phyloP scores from a whole-genome alignment of 2,113 vertebrate species.

The Notothenia coriiceps region DNA sequence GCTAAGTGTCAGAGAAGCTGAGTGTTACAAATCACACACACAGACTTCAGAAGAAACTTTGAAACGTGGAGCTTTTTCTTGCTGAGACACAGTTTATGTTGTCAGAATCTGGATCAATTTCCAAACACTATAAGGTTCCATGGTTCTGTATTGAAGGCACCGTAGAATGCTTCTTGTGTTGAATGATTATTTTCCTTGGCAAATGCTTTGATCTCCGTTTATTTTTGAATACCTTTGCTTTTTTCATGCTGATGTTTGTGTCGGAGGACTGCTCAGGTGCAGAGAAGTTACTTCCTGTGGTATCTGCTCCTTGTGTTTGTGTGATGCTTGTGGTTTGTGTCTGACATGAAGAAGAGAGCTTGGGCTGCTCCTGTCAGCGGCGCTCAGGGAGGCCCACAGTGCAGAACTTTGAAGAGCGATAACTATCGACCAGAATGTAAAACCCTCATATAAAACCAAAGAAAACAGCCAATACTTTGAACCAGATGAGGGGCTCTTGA shows the following conservation, averaged over 20 bases:
- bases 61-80: not conserved
- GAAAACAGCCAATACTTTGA: constrained; percentile 59
- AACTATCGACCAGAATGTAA: constrained; percentile 54
- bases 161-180: not conserved
- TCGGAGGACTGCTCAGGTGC: constrained; percentile 28
- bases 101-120: not conserved
- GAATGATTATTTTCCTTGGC: not conserved
- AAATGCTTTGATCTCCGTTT: not conserved
- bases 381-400: constrained; percentile 32
- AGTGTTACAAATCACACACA: not conserved
- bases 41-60: not conserved
- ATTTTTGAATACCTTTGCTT: constrained; percentile 27
- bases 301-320: constrained; percentile 8
- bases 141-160: not conserved
- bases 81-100: not conserved
- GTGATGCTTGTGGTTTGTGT: constrained; percentile 36
- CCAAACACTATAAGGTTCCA: not conserved
- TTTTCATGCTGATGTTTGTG: constrained; percentile 20
- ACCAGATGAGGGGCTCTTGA: constrained; percentile 47
- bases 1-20: constrained; percentile 41
- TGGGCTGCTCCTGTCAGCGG: constrained; percentile 31
- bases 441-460: constrained; percentile 57
- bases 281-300: constrained; percentile 1
- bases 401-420: constrained; percentile 52
- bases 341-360: constrained; percentile 2